Percentiles rank a stretch among this genome's conserved stretches.
These are phyloP conservation scores for Cirrhinus mrigala DNA, from an alignment of 2,797 vertebrate genomes.

Conservation along the genomic window DNA sequence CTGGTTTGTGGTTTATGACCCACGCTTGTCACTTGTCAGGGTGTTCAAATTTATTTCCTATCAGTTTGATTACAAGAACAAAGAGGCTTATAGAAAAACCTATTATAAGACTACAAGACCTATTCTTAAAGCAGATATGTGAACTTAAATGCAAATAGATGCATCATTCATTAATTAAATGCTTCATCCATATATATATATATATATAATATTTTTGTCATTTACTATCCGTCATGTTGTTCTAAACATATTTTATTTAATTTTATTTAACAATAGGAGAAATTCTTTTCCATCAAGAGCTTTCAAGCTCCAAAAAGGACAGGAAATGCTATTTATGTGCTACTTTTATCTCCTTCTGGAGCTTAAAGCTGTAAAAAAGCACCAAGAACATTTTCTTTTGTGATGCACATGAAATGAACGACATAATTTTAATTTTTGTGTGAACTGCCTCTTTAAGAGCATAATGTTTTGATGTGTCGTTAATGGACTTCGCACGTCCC, in stretches of 20 bases:
- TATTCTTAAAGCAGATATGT: neutral
- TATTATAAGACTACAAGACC: constrained; percentile 2
- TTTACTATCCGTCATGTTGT: neutral
- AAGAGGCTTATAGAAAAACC: constrained; percentile 11
- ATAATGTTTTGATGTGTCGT: neutral
- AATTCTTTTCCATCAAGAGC: neutral
- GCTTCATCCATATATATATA: neutral
- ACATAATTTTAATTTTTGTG: neutral
- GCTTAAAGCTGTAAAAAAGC: neutral
- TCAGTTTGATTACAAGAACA: constrained; percentile 31
- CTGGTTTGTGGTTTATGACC: constrained; percentile 36
- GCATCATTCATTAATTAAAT: neutral
- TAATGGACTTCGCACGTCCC: neutral
- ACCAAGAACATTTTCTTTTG: neutral
- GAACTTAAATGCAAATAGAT: neutral
- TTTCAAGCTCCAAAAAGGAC: neutral
- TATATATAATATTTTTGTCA: neutral
- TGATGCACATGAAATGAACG: neutral
- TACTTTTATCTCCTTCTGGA: neutral
- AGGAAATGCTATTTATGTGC: neutral
- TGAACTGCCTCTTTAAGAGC: neutral
- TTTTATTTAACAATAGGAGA: neutral
- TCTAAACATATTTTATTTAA: neutral
- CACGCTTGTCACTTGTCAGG: constrained; percentile 27
- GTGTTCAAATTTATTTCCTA: constrained; percentile 38